Evolutionary conservation across 2,888 invertebrate species (phyloP), one percentile per base, ranked within the genome.

Genomic region (Cataglyphis cursor): DNA sequence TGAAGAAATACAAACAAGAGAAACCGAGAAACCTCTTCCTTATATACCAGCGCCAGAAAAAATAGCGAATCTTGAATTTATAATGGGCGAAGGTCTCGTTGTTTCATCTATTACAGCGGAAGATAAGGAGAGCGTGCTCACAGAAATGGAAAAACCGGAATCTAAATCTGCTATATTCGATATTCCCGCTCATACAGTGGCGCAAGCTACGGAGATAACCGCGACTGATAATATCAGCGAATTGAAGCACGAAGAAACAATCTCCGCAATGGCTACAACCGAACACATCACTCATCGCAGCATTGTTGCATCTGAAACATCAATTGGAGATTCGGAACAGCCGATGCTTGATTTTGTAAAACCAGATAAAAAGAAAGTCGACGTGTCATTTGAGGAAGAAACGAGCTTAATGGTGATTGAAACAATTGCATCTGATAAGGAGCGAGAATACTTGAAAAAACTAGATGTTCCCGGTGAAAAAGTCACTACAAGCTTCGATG

Each of bases 231-330:
- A 92, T 59, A 61, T 93, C 15, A 92, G 87, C 9, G 91, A 92
- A 57, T 93, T 95, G 41, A 91, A 94, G 86, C 91, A 93, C 61
- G 92, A 95, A 89, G 89, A 91, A 78, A 95, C 95, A n/a, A 93
- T 95, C 85, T 92, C 94, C 81, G 95, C 94, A 48, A 95, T 94
- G 91, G 97, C 97, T 24, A 95, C 95, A 61, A 91, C 95, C 3
- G 95, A 96, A 89, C 96, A 96, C 70, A 95, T 96, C 92, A 95
- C 96, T 82, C 96, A 96, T 80, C 95, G 95, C n/a, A 95, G 95
- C 82, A 95, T 96, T 90, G 94, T 96, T 18, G 95, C 93, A 61
- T 91, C 95, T 10, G 95, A 95, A 90, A 93, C 93, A 35, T 91
- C 94, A 8, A 68, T 92, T 0, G 92, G 90, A 35, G 94, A 95